Conservation (phyloP, 2,797 vertebrate genomes). For the Coluber constrictor region DNA sequence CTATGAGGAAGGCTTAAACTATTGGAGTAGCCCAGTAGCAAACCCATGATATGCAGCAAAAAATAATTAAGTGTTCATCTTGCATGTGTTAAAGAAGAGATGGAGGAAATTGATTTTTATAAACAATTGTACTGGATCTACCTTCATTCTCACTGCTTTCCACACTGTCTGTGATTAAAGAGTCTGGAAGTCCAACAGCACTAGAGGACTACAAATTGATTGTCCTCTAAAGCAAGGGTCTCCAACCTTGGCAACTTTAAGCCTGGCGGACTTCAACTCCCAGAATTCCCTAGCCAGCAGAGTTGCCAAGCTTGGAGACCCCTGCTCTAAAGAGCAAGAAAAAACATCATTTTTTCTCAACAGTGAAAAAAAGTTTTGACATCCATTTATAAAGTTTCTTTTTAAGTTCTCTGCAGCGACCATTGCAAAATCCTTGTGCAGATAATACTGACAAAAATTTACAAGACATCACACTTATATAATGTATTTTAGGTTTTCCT, state of each 20-base stretch:
- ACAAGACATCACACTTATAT: neutral
- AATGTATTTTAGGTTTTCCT: neutral
- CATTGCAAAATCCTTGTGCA: neutral
- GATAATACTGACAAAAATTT: neutral
- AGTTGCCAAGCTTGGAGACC: too few species aligned
- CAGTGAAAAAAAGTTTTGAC: neutral
- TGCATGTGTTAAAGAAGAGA: neutral
- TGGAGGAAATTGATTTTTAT: neutral
- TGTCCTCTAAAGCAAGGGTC: too few species aligned
- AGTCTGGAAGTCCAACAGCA: neutral
- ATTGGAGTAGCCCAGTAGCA: neutral
- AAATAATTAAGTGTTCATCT: neutral
- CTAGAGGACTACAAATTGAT: neutral
- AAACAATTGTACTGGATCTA: neutral
- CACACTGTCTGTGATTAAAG: neutral
- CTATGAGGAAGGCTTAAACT: neutral
- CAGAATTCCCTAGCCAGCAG: too few species aligned
- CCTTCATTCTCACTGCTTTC: neutral
- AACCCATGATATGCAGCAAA: fast-evolving
- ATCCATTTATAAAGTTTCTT: neutral
- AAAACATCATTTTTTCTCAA: neutral
- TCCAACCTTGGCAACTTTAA: too few species aligned
- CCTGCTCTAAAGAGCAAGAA: too few species aligned
- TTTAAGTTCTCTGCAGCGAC: neutral
- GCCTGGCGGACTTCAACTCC: too few species aligned